Conservation (phyloP, 2,113 vertebrate species). For the Lasiurus cinereus region DNA sequence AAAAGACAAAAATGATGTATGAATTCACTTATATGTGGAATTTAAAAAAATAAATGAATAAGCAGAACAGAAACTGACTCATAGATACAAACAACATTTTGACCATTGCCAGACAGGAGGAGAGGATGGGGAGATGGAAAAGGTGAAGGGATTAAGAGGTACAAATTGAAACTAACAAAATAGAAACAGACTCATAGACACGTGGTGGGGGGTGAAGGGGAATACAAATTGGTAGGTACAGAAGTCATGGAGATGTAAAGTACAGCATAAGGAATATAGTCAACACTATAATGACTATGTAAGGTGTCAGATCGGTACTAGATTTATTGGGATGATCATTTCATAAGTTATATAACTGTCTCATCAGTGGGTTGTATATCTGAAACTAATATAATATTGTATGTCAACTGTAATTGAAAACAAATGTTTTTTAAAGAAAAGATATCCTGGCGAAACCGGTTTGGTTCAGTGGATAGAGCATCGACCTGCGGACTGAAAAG, state of each 20-base stretch:
- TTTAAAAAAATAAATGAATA: neutral
- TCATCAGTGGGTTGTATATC: neutral
- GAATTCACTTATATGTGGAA: neutral
- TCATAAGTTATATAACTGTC: neutral
- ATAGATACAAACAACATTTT: neutral
- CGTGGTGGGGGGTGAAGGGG: accelerated
- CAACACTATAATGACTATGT: neutral
- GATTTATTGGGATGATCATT: neutral
- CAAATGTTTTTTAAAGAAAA: neutral
- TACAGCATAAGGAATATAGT: neutral
- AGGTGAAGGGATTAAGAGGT: neutral
- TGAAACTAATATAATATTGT: neutral
- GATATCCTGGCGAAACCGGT: neutral
- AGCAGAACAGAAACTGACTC: neutral
- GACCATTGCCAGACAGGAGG: neutral
- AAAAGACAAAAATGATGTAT: neutral
- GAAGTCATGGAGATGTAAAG: neutral
- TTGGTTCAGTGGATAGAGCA: too few relatives aligned
- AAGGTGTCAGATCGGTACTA: neutral
- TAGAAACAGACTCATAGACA: neutral
- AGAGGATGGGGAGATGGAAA: neutral
- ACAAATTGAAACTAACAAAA: neutral
- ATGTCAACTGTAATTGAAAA: neutral
- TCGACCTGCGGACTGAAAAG: too few relatives aligned
- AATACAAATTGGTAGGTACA: neutral